A percentile compares a stretch with the other conserved stretches of the same genome.
Evolutionary conservation across 30 jellyfish, hydroid and myxozoan genomes (phyloP).

Genomic region (Aurelia aurita): DNA sequence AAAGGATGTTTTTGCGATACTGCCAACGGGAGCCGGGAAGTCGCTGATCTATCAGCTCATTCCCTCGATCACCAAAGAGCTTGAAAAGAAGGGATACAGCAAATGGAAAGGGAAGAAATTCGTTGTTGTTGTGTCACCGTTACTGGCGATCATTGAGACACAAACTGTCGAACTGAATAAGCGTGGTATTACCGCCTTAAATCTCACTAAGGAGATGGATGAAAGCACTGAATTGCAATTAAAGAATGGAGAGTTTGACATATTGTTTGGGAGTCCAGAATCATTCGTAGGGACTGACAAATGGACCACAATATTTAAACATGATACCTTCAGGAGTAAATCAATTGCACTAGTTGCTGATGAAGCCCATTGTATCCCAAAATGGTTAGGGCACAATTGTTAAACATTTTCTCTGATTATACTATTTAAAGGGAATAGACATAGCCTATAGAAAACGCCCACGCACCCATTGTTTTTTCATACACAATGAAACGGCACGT

Average conservation of each 20-base stretch:
- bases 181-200: constrained; percentile 28
- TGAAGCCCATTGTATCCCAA: constrained; percentile 40
- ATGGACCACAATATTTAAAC: constrained; percentile 2
- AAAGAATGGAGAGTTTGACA: constrained; percentile 28
- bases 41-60: too few relatives aligned
- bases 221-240: not conserved
- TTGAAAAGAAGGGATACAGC: too few relatives aligned
- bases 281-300: constrained; percentile 20
- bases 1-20: too few relatives aligned
- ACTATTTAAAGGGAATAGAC: too few relatives aligned
- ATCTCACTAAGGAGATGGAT: constrained; percentile 21
- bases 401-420: too few relatives aligned
- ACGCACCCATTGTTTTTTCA: too few relatives aligned
- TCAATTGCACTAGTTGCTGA: constrained; percentile 23
- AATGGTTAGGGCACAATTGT: constrained; percentile 15
- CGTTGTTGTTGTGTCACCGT: too few relatives aligned
- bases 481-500: too few relatives aligned
- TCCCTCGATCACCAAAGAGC: too few relatives aligned
- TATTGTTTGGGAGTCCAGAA: constrained; percentile 34
- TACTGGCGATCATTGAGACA: too few relatives aligned
- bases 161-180: constrained; percentile 21
- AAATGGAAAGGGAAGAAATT: too few relatives aligned
- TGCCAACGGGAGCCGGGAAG: too few relatives aligned
- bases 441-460: not conserved
- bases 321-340: constrained; percentile 1